These are phyloP conservation scores for Tenualosa ilisha DNA, from an alignment of 2,797 vertebrate genomes.

Conservation along the genomic window DNA sequence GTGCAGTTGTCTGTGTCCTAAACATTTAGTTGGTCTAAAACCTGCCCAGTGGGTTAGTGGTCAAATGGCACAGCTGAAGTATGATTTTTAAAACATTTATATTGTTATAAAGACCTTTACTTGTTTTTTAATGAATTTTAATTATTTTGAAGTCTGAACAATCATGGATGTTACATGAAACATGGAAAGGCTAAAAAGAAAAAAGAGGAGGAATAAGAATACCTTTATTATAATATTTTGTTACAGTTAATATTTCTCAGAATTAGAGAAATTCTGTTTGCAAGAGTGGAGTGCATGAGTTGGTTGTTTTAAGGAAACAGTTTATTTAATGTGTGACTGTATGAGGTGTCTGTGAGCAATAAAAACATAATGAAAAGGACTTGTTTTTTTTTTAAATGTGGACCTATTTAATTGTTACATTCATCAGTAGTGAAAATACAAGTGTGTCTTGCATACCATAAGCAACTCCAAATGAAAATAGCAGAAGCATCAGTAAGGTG, in stretches of 20 bases:
- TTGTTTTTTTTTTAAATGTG: background rate
- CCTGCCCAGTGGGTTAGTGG: background rate
- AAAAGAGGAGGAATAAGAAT: background rate
- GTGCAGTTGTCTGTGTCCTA: too few species aligned
- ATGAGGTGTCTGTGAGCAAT: background rate
- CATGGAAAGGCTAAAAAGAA: background rate
- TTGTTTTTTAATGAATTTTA: background rate
- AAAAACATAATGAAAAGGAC: background rate
- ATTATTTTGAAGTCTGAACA: background rate
- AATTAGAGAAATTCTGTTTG: background rate
- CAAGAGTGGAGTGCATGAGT: background rate
- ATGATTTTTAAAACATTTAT: background rate
- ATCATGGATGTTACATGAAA: conserved; percentile 2
- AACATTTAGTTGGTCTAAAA: background rate
- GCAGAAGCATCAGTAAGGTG: too few species aligned
- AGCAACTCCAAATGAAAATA: too few species aligned
- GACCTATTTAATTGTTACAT: background rate
- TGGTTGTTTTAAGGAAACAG: conserved; percentile 3
- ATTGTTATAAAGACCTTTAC: background rate
- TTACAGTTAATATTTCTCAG: background rate
- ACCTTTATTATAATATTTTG: background rate
- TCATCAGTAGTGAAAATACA: background rate
- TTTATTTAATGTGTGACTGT: conserved; percentile 7
- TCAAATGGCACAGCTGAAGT: background rate
- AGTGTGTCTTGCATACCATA: too few species aligned